Base-by-base conservation (phyloP, 1,140 invertebrate species). In the Littorina saxatilis region DNA sequence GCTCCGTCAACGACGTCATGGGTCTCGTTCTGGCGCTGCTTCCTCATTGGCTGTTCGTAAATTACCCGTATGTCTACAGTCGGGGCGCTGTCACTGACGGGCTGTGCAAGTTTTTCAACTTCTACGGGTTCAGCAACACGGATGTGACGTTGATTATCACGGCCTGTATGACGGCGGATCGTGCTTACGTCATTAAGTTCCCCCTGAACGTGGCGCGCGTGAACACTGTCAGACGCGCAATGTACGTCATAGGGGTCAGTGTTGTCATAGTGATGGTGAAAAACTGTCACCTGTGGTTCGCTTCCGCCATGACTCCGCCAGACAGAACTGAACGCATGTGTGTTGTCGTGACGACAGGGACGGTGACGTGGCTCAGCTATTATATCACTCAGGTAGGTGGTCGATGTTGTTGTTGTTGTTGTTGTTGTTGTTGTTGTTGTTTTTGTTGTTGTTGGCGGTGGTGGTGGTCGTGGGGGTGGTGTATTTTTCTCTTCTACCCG, bases 51-150 rank as follows among this genome's bases (percentile, higher is more conserved):
- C 29, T 89, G 29, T 87, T 85, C 40, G 83, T 88, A 0, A 86
- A 85, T 39, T 87, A 87, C 82, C 84, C 87, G 15, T 63, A 77
- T 29, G 77, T 85, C 9, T 85, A 83, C 68, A 61, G 81, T 13
- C 81, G 83, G 52, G 83, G 78, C 15, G 70, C 79, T 2, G 75
- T 70, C 13, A 83, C 84, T 20, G 75, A 84, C 66, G 17, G 79
- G 32, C 86, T 88, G 83, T 89, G 88, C 72, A 87, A 87, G 50
- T 89, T 88, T 74, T 85, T 89, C 43, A 86, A 89, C 66, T 89
- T 88, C 68, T 88, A 87, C 75, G 88, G 88, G 15, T 87, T 84
- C 82, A 84, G 87, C 78, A 87, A 86, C 72, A 85, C 84, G 68
- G 88, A 88, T 72, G 80, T 87, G n/a, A 87, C 85, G 58, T 87